These are phyloP conservation scores for Chydorus sphaericus DNA, from an alignment of 2,888 invertebrate genomes.

Conservation along the genomic window DNA sequence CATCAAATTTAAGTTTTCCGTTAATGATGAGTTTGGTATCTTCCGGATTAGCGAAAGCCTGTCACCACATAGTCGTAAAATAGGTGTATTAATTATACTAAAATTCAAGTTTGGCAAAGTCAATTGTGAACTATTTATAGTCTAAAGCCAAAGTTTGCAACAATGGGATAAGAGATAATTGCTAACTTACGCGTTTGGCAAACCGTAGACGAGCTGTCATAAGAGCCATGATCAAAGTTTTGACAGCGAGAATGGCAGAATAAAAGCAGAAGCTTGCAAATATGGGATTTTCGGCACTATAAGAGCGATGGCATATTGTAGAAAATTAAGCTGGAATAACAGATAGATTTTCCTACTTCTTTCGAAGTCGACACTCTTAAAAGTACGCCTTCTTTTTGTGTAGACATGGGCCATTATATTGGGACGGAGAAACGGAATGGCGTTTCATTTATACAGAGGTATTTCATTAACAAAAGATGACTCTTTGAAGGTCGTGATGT, in stretches of 20 bases:
- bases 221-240: conserved; percentile 32
- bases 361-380: no score
- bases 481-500: no score
- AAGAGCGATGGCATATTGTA: no score
- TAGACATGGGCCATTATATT: no score
- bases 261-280: conserved; percentile 33
- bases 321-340: no score
- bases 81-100: no score
- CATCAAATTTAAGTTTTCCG: conserved; percentile 27
- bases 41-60: conserved; percentile 42
- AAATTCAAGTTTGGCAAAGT: no score
- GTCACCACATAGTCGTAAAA: conserved; percentile 19
- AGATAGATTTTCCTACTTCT: background rate
- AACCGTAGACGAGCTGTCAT: conserved; percentile 32
- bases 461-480: no score
- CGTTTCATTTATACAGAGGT: no score
- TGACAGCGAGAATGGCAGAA: conserved; percentile 30
- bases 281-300: conserved; percentile 26
- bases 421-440: no score
- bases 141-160: background rate
- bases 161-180: conserved; percentile 16
- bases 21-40: conserved; percentile 29
- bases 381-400: no score
- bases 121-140: background rate
- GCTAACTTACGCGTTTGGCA: conserved; percentile 31